Conservation (phyloP, 2,113 vertebrate genomes). For the Caracal caracal region DNA sequence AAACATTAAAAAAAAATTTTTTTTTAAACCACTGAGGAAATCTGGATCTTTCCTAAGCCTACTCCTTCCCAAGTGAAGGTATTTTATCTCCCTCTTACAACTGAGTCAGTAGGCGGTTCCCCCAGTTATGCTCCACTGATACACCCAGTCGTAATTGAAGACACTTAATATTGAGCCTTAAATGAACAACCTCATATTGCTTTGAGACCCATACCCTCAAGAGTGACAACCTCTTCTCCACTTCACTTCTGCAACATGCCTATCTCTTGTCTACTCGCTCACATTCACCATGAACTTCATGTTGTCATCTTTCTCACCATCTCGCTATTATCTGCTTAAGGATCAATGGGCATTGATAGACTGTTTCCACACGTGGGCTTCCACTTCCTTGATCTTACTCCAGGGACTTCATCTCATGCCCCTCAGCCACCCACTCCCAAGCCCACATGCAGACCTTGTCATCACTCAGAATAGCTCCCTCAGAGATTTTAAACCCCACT, state of each 20-base stretch:
- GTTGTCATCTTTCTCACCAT: neutral
- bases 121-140: neutral
- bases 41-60: neutral
- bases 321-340: neutral
- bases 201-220: neutral
- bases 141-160: neutral
- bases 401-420: neutral
- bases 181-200: neutral
- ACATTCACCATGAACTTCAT: neutral
- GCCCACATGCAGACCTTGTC: neutral
- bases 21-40: neutral
- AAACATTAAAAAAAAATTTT: too few species aligned
- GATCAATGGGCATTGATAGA: neutral
- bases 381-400: neutral
- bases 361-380: neutral
- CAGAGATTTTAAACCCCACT: neutral
- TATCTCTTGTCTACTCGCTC: neutral
- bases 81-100: neutral
- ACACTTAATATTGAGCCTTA: neutral
- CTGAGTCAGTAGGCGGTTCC: neutral
- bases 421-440: neutral
- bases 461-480: neutral
- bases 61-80: neutral
- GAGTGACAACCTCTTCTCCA: neutral
- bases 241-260: neutral